Evolutionary conservation across 2,888 invertebrate genomes (phyloP).

Genomic region (Parnassius apollo): DNA sequence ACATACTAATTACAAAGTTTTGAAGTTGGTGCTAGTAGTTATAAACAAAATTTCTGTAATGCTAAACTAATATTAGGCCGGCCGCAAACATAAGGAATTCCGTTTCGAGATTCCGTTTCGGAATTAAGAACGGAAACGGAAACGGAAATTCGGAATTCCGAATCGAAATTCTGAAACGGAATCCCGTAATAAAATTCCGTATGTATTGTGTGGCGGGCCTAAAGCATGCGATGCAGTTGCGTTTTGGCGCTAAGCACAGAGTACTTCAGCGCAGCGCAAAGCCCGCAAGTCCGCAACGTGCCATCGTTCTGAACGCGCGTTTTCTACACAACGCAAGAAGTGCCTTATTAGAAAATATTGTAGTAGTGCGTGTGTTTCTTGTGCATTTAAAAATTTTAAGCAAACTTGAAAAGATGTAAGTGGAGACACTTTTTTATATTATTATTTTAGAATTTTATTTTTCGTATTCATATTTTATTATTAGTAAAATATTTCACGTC

Average conservation of each 20-base stretch:
- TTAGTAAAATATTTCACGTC: neutral
- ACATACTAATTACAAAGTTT: too few relatives aligned
- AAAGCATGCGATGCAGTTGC: neutral
- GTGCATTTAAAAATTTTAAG: neutral
- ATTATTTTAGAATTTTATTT: neutral
- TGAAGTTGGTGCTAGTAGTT: too few relatives aligned
- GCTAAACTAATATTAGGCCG: too few relatives aligned
- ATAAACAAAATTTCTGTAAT: too few relatives aligned
- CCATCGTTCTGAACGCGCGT: slow-evolving; percentile 19
- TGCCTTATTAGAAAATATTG: too few relatives aligned
- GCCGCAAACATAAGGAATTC: too few relatives aligned
- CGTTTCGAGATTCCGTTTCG: too few relatives aligned
- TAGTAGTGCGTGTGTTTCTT: neutral
- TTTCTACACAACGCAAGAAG: slow-evolving; percentile 3
- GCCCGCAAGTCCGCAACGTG: slow-evolving; percentile 14
- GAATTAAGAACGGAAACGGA: too few relatives aligned
- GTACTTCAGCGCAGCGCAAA: neutral
- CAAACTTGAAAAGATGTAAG: slow-evolving; percentile 14
- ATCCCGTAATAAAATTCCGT: too few relatives aligned
- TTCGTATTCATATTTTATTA: neutral
- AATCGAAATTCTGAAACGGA: too few relatives aligned
- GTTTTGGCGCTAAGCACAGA: slow-evolving; percentile 11
- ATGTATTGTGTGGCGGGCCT: too few relatives aligned
- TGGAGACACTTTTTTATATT: neutral
- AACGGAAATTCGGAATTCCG: too few relatives aligned